Evolutionary conservation across 2,888 invertebrate species (phyloP).

Genomic region (Apodemia mormo): DNA sequence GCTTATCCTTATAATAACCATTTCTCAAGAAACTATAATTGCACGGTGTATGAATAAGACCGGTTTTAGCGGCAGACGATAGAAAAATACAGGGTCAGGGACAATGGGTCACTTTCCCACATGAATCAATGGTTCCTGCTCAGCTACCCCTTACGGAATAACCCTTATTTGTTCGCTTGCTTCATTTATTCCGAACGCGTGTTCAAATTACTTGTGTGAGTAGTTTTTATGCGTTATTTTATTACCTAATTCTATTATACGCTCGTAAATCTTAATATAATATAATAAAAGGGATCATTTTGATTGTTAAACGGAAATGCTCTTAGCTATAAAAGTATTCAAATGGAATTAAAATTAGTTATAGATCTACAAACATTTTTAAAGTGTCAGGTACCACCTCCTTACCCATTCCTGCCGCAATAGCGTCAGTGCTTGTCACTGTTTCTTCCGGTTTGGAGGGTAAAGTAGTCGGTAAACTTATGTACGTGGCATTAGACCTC

Average conservation of each 20-base stretch:
- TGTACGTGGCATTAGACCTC: too few species aligned
- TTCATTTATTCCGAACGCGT: conserved; percentile 31
- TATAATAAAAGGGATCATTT: not conserved
- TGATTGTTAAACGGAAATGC: conserved; percentile 1
- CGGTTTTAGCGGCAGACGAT: conserved; percentile 43
- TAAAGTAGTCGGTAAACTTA: too few species aligned
- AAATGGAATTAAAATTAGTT: not conserved
- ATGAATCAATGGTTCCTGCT: conserved; percentile 57
- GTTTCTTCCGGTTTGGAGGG: too few species aligned
- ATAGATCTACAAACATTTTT: not conserved
- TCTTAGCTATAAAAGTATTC: not conserved
- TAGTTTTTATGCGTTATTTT: conserved; percentile 14
- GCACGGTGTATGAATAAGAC: conserved; percentile 11
- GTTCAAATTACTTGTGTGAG: conserved; percentile 19
- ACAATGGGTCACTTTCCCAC: conserved; percentile 63
- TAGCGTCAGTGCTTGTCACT: too few species aligned
- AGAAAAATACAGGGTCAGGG: conserved; percentile 47
- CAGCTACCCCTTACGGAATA: conserved; percentile 40
- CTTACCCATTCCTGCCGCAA: too few species aligned
- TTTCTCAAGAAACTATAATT: not conserved
- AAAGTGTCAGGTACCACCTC: too few species aligned
- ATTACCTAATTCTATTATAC: conserved; percentile 11
- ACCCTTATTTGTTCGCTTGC: conserved; percentile 34
- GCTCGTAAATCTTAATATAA: conserved; percentile 5
- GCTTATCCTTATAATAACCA: not conserved